A percentile compares a stretch with the other conserved stretches of the same genome.
Conservation (phyloP, 2,113 vertebrate species). For the Podilymbus podiceps region DNA sequence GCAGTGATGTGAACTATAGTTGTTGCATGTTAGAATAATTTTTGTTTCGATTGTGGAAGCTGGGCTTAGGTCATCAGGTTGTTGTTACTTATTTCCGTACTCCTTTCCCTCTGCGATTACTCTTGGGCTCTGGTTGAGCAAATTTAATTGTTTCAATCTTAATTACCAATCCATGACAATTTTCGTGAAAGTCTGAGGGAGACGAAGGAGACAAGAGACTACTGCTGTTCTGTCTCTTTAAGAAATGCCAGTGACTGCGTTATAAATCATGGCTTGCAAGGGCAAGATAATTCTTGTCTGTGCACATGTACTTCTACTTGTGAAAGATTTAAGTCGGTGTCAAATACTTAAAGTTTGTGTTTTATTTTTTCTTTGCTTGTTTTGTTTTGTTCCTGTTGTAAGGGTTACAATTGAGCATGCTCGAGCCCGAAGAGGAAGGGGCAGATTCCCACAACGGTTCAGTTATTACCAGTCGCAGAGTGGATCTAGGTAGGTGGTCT, state of each 20-base stretch:
- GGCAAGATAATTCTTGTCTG: background rate
- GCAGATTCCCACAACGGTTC: conserved; percentile 81
- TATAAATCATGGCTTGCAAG: background rate
- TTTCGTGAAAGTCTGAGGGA: background rate
- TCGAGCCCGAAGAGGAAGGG: conserved; percentile 78
- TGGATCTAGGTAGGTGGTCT: conserved; percentile 79
- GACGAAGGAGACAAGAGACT: background rate
- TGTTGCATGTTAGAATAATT: background rate
- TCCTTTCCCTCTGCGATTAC: background rate
- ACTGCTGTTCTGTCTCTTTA: background rate
- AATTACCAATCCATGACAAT: background rate
- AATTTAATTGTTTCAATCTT: background rate
- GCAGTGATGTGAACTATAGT: background rate
- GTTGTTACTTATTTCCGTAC: background rate
- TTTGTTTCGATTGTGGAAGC: background rate
- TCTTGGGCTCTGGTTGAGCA: background rate
- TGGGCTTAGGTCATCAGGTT: background rate
- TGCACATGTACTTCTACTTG: background rate
- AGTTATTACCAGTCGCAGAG: conserved; percentile 84
- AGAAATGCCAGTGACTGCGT: background rate
- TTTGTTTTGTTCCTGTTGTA: background rate
- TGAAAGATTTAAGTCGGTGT: background rate
- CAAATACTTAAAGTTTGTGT: background rate
- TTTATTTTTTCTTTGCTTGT: background rate
- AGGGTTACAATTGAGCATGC: conserved; percentile 91